Evolutionary conservation across 2,113 vertebrate species (phyloP), one percentile per base, ranked within the genome.

Genomic region (Herpetotheres cachinnans): DNA sequence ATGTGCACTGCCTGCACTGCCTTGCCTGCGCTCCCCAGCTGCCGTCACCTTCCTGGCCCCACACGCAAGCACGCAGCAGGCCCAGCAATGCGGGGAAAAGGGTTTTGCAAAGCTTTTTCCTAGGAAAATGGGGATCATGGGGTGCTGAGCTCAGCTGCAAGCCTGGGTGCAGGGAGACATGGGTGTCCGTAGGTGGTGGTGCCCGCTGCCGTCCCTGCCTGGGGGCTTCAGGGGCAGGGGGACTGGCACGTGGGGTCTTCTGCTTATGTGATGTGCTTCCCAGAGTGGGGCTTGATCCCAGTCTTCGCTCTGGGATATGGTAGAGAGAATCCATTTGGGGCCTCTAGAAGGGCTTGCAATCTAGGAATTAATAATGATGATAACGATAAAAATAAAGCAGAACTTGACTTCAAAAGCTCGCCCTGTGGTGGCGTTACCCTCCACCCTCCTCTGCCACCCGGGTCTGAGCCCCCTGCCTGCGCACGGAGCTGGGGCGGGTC

Each of bases 191-290:
- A 7, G 36, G 32, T 7, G 16, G 42, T 30, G n/a, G 21, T 83
- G 36, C 14, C 52, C 2, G 0, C 0, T 2, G 62, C 0, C 1
- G 58, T 21, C 47, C n/a, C 61, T 46, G 46, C 47, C 26, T 22
- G 12, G 73, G 58, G 46, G 9, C 58, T 27, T 21, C 36, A 27
- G 40, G 42, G 6, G 26, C 0, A 1, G 18, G 32, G 11, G 11
- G 40, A 8, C 16, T 4, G 15, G 69, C 34, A 38, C 25, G 1
- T 1, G 21, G 70, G 47, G 20, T 27, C 44, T 50, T 14, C 26
- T 34, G 30, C 22, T 34, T 5, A 8, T 0, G 6, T 13, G 29
- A n/a, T 30, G 55, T 8, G 27, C 18, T 49, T 52, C 11, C n/a
- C 20, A 16, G 84, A 54, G 49, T 1, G 17, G 38, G 27, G 38